These are phyloP conservation scores for Aselliscus stoliczkanus DNA, from an alignment of 2,797 vertebrate genomes.

Conservation along the genomic window DNA sequence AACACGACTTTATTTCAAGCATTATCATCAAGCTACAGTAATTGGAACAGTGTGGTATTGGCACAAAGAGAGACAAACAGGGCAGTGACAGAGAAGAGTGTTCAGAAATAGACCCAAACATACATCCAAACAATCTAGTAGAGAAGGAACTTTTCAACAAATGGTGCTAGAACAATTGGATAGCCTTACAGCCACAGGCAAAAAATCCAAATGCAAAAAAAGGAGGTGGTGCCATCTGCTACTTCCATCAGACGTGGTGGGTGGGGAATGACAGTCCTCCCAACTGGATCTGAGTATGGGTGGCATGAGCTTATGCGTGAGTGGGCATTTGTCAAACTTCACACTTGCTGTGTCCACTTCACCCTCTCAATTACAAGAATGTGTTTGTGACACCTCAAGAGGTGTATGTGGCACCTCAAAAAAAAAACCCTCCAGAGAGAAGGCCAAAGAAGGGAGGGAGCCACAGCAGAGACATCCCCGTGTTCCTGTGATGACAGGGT, in stretches of 20 bases:
- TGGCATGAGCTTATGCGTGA: too few species aligned
- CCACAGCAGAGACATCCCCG: rapidly evolving
- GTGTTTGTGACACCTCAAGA: too few species aligned
- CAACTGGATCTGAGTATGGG: too few species aligned
- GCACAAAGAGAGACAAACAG: neutral
- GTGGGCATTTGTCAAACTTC: too few species aligned
- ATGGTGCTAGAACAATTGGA: neutral
- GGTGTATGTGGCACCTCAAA: too few species aligned
- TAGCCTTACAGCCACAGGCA: neutral
- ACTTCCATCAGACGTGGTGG: too few species aligned
- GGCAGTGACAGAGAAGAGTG: neutral
- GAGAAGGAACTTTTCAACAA: neutral
- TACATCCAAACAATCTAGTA: neutral
- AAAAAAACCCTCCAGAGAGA: neutral
- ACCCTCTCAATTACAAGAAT: neutral
- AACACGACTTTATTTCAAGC: neutral
- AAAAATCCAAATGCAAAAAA: neutral
- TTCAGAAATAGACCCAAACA: neutral
- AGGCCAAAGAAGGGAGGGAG: neutral
- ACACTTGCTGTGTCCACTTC: too few species aligned
- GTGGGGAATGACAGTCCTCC: too few species aligned
- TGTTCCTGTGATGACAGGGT: rapidly evolving
- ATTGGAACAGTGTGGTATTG: neutral
- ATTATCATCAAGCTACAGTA: neutral
- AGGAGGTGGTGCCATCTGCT: too few species aligned